These are phyloP conservation scores for Synanthedon myopaeformis DNA, from an alignment of 2,888 invertebrate species.

Conservation along the genomic window DNA sequence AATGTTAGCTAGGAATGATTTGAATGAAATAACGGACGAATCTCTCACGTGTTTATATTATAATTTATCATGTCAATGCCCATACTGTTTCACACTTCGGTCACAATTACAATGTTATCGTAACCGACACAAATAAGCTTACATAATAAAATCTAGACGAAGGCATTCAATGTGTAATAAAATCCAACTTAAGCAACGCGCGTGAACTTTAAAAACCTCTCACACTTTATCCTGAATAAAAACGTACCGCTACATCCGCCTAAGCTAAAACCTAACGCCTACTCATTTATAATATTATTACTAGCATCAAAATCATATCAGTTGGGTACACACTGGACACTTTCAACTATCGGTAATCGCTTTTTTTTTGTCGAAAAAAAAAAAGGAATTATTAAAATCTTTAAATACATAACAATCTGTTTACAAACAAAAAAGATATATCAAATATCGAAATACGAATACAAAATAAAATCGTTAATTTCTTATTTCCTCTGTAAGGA, in stretches of 20 bases:
- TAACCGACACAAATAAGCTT: not conserved
- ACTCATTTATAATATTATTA: conserved; percentile 24
- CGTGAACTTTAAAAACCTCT: conserved; percentile 31
- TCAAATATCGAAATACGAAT: too few relatives aligned
- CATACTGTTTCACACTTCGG: conserved; percentile 10
- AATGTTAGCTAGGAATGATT: conserved; percentile 53
- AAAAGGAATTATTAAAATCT: too few relatives aligned
- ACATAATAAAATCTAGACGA: conserved; percentile 31
- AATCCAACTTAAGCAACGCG: conserved; percentile 42
- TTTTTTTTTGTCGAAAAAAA: too few relatives aligned
- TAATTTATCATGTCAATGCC: conserved; percentile 6
- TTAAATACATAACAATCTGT: too few relatives aligned
- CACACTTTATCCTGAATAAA: conserved; percentile 35
- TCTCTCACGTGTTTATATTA: conserved; percentile 3
- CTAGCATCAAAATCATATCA: conserved; percentile 10
- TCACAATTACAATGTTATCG: conserved; percentile 23
- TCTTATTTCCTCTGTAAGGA: too few relatives aligned
- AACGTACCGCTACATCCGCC: conserved; percentile 50
- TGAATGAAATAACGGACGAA: conserved; percentile 35
- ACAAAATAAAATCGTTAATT: too few relatives aligned
- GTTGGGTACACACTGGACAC: conserved; percentile 2
- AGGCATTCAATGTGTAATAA: conserved; percentile 52
- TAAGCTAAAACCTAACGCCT: conserved; percentile 55
- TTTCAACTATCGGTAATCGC: too few relatives aligned
- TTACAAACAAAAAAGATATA: too few relatives aligned